Base-by-base conservation (phyloP, 1,140 invertebrate genomes). In the Homalodisca vitripennis region DNA sequence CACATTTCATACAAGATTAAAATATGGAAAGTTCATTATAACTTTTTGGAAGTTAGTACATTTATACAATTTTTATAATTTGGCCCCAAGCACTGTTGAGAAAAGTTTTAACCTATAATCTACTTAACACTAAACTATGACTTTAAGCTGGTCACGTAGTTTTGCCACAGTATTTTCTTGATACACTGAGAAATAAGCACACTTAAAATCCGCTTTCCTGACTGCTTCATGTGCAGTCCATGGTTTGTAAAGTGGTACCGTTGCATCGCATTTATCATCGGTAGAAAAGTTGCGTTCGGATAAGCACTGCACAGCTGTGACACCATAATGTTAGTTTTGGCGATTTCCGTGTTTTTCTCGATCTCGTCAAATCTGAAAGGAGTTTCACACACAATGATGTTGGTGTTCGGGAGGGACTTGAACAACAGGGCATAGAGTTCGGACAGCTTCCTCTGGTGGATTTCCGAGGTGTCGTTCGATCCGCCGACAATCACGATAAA, bases 301-400 rank as follows among this genome's bases (percentile, higher is more conserved):
- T 27, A 60, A 13, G 24, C 14, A 60, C 55, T 60, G 26, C 55
- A 60, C 55, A 60, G 29, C 10, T 60, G 55, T 6, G 55, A 22
- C 55, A 60, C 55, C 55, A 60, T 60, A 10, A 27, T 60, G 55
- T 60, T 60, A 1, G 55, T 60, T n/a, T 26, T 60, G 2, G 24
- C 55, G 24, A 60, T 60, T 30, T 60, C 55, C 14, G 14, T 60
- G 55, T 60, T 60, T 29, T 60, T 60, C 55, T 60, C 55, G 13
- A 60, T 30, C 12, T 22, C 24, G 55, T 60, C 55, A n/a, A 60
- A 60, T 6, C 55, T 22, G 3, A 60, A 24, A 27, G 55, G 55
- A 3, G 55, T 60, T 30, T 60, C 55, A n/a, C 55, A 60, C 24
- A 60, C 55, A 12, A 60, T 60, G n/a, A 60, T 60, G 26, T 60